These are phyloP conservation scores for Leptobrachium leishanense DNA, from an alignment of 2,113 vertebrate species.

Conservation along the genomic window DNA sequence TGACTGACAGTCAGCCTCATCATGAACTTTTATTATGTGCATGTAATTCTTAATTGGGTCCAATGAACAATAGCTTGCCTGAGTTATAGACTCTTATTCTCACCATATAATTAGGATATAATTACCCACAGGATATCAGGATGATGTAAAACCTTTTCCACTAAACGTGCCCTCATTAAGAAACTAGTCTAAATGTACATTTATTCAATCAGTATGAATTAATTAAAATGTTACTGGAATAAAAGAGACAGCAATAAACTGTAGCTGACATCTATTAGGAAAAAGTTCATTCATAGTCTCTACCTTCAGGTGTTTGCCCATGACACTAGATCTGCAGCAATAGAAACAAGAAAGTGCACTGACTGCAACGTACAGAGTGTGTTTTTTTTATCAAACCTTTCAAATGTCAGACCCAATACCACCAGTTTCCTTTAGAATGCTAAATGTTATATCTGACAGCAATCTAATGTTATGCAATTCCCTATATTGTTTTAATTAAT, in stretches of 20 bases:
- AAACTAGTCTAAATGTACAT: conserved; percentile 81
- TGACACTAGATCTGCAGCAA: background rate
- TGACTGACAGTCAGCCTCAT: conserved; percentile 77
- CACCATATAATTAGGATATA: conserved; percentile 84
- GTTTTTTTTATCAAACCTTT: background rate
- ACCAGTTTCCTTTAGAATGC: no score
- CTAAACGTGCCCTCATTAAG: conserved; percentile 81
- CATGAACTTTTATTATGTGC: conserved; percentile 80
- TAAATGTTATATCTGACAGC: no score
- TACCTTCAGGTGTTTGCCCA: background rate
- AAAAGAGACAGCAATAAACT: conserved; percentile 73
- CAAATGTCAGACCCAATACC: background rate
- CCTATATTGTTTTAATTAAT: no score
- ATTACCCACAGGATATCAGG: conserved; percentile 86
- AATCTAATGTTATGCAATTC: no score
- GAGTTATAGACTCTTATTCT: conserved; percentile 76
- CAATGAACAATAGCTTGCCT: conserved; percentile 77
- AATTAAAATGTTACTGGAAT: conserved; percentile 84
- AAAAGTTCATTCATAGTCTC: conserved; percentile 16
- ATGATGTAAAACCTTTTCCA: conserved; percentile 82
- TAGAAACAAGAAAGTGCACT: background rate
- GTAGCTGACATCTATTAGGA: conserved; percentile 70
- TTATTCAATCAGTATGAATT: conserved; percentile 86
- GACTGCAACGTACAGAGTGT: background rate
- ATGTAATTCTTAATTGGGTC: conserved; percentile 80